Conservation (phyloP, 2,797 vertebrate species). For the Xerus rutilus region DNA sequence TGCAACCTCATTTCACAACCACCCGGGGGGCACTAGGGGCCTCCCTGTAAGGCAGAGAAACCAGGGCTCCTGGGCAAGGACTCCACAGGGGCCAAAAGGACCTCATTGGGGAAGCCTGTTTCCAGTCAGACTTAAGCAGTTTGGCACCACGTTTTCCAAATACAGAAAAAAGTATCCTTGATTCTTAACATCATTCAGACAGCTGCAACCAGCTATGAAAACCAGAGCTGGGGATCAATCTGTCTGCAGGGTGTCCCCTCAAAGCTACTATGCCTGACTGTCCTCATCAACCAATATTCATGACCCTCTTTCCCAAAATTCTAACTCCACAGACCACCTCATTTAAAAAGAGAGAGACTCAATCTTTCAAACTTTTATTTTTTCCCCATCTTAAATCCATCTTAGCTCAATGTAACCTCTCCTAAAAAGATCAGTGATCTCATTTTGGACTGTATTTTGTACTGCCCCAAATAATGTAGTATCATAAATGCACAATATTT, state of each 20-base stretch:
- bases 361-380: not conserved
- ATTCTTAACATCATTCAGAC: conserved; percentile 80
- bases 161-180: conserved; percentile 59
- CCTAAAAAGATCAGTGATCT: not conserved
- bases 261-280: not conserved
- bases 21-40: not conserved
- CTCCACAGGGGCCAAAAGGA: not conserved
- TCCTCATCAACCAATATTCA: not conserved
- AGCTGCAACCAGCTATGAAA: conserved; percentile 84
- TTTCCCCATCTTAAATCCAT: not conserved
- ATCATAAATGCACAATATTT: not conserved
- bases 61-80: not conserved
- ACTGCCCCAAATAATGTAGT: not conserved
- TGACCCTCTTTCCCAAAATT: not conserved
- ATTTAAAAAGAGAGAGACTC: conserved; percentile 24
- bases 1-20: not conserved
- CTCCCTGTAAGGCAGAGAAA: conserved; percentile 23
- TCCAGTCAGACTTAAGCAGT: conserved; percentile 66
- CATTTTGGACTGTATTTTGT: not conserved
- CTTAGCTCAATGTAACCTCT: not conserved
- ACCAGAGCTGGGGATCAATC: conserved; percentile 55
- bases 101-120: conserved; percentile 61
- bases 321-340: not conserved
- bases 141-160: conserved; percentile 62
- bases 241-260: not conserved